phyloP scores from a whole-genome alignment of 2,888 invertebrate genomes.

The Cataglyphis livida region DNA sequence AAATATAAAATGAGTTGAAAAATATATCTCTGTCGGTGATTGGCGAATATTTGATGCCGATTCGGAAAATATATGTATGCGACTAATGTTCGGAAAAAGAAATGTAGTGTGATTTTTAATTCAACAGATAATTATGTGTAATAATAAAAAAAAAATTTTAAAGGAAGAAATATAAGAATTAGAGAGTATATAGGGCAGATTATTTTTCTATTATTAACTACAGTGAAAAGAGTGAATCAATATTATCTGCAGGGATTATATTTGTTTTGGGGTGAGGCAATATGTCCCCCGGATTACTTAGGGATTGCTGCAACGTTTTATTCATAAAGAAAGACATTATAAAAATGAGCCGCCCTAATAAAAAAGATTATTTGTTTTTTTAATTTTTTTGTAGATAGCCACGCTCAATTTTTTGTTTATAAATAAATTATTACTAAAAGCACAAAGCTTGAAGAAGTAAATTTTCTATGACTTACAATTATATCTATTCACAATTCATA shows the following conservation, averaged over 20 bases:
- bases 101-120: neutral
- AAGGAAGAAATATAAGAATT: neutral
- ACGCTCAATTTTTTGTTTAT: neutral
- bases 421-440: neutral
- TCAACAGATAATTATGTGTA: neutral
- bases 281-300: neutral
- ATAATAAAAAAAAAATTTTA: neutral
- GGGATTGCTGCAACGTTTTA: neutral
- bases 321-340: neutral
- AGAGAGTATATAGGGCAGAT: neutral
- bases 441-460: neutral
- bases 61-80: neutral
- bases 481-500: neutral
- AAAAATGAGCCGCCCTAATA: constrained; percentile 7
- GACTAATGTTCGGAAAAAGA: neutral
- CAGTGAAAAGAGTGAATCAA: neutral
- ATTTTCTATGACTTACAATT: neutral
- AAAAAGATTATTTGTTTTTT: neutral
- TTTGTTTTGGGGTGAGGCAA: neutral
- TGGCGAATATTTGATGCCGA: constrained; percentile 1
- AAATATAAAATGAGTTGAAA: neutral
- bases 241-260: neutral
- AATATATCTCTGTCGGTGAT: neutral
- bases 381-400: constrained; percentile 1
- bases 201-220: neutral